Evolutionary conservation across 2,113 vertebrate species (phyloP).

Genomic region (Strix aluco): DNA sequence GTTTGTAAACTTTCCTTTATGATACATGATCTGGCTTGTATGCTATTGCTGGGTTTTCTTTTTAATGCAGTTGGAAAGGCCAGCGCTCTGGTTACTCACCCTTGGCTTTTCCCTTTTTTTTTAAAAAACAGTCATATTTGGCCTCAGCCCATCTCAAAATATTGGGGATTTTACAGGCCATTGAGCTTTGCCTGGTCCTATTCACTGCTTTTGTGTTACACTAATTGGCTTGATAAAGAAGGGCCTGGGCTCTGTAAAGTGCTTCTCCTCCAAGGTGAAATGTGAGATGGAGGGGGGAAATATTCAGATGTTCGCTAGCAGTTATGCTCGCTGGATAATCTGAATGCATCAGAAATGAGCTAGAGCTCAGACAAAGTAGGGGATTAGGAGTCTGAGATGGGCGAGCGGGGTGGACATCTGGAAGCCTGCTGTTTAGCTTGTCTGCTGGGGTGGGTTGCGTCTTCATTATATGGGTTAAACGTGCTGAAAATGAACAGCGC

Average conservation of each 20-base stretch:
- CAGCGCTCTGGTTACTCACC: neutral
- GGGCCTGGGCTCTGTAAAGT: neutral
- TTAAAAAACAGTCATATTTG: constrained; percentile 1
- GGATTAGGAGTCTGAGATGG: constrained; percentile 67
- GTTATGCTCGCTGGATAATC: constrained; percentile 48
- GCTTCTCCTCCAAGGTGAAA: constrained; percentile 48
- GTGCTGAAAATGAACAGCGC: neutral
- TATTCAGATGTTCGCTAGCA: constrained; percentile 39
- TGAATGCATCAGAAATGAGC: constrained; percentile 68
- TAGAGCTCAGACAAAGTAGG: constrained; percentile 59
- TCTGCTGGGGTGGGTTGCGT: neutral
- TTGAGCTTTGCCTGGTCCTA: constrained; percentile 33
- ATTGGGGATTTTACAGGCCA: constrained; percentile 55
- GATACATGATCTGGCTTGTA: neutral
- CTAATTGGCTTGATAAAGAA: constrained; percentile 56
- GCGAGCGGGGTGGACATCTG: constrained; percentile 49
- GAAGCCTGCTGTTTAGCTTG: constrained; percentile 52
- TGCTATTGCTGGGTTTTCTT: neutral
- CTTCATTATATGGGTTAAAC: constrained; percentile 19
- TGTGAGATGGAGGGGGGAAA: constrained; percentile 9
- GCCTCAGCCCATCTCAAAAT: neutral
- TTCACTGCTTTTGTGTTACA: constrained; percentile 38
- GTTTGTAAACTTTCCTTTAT: constrained; percentile 44
- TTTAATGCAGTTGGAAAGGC: neutral
- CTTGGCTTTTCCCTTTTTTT: neutral